A percentile compares a stretch with the other conserved stretches of the same genome.
Conservation (phyloP, 2,888 invertebrate genomes). For the Synanthedon vespiformis region DNA sequence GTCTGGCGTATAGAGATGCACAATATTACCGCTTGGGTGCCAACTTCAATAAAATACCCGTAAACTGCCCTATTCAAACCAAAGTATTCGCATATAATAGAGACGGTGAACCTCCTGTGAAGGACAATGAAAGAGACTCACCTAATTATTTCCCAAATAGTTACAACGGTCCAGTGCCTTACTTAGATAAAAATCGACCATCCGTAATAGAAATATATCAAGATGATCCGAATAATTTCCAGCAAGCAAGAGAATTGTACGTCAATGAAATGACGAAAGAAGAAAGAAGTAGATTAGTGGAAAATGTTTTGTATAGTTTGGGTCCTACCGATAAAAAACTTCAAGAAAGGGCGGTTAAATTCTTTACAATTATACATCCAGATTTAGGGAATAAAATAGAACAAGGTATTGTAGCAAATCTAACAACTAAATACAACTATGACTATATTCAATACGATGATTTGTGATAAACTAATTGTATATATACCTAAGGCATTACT, state of each 20-base stretch:
- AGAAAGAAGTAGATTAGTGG: slow-evolving; percentile 76
- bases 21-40: slow-evolving; percentile 85
- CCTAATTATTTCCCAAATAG: slow-evolving; percentile 96
- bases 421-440: neutral
- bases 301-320: slow-evolving; percentile 82
- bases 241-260: slow-evolving; percentile 83
- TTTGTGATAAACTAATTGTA: neutral
- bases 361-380: slow-evolving; percentile 82
- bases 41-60: slow-evolving; percentile 88
- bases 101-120: slow-evolving; percentile 80
- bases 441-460: neutral
- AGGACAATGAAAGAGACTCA: slow-evolving; percentile 81
- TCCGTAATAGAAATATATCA: slow-evolving; percentile 61
- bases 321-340: slow-evolving; percentile 74
- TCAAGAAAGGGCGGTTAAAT: slow-evolving; percentile 74
- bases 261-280: slow-evolving; percentile 77
- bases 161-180: slow-evolving; percentile 82
- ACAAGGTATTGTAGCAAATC: slow-evolving; percentile 14
- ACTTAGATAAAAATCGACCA: slow-evolving; percentile 65
- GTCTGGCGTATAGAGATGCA: slow-evolving; percentile 87
- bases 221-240: slow-evolving; percentile 87
- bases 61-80: slow-evolving; percentile 86
- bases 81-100: slow-evolving; percentile 79
- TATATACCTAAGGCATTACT: neutral
- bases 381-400: slow-evolving; percentile 75